Conservation (phyloP, 2,888 invertebrate species). For the Conchocele bisecta region DNA sequence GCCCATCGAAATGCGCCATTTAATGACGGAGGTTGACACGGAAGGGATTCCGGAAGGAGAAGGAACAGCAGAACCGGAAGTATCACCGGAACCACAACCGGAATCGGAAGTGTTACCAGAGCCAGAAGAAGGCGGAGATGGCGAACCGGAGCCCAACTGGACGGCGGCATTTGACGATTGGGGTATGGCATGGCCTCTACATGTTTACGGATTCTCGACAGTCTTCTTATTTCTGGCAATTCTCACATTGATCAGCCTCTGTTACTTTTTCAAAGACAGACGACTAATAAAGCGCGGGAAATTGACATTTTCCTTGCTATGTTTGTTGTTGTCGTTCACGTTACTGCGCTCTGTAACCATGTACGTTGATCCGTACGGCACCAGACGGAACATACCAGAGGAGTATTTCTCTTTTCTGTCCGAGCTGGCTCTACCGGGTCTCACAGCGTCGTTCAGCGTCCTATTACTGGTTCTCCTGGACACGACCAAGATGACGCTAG, state of each 20-base stretch:
- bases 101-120: conserved; percentile 16
- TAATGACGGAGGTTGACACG: too few relatives aligned
- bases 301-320: conserved; percentile 63
- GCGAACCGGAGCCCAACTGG: conserved; percentile 74
- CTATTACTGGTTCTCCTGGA: conserved; percentile 71
- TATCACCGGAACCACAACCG: conserved; percentile 1
- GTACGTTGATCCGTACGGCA: conserved; percentile 66
- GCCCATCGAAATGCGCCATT: too few relatives aligned
- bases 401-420: conserved; percentile 60
- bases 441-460: conserved; percentile 69
- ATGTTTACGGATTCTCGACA: conserved; percentile 63
- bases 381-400: conserved; percentile 28
- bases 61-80: conserved; percentile 20
- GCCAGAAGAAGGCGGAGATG: conserved; percentile 45
- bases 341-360: conserved; percentile 53
- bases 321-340: conserved; percentile 63
- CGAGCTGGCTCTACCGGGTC: conserved; percentile 66
- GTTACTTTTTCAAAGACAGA: conserved; percentile 44
- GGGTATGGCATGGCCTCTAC: conserved; percentile 70
- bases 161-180: conserved; percentile 54
- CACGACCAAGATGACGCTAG: conserved; percentile 71
- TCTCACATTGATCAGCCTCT: conserved; percentile 42
- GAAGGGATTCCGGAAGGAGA: conserved; percentile 43
- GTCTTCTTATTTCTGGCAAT: conserved; percentile 50
- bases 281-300: conserved; percentile 38